Percentiles rank a stretch among this genome's conserved stretches.
These are phyloP conservation scores for Germaria angustata DNA, from an alignment of 2,888 invertebrate species.

Conservation along the genomic window DNA sequence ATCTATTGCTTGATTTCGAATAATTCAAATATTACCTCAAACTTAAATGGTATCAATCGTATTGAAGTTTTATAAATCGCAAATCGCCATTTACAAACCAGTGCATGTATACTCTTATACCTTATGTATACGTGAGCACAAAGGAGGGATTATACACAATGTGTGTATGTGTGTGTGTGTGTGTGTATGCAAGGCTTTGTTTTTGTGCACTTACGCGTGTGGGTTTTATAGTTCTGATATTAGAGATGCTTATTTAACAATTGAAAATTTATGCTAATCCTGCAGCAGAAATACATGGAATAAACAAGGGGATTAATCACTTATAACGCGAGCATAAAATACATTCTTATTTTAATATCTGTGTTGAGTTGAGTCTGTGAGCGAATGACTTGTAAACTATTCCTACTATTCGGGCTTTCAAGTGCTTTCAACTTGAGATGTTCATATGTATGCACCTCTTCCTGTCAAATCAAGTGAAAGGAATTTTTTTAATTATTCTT, in stretches of 20 bases:
- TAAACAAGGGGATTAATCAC: background rate
- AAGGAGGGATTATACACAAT: background rate
- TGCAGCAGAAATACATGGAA: background rate
- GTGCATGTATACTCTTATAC: no score
- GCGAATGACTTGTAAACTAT: background rate
- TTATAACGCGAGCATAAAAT: background rate
- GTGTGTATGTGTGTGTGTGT: background rate
- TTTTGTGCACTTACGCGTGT: background rate
- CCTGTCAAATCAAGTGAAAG: constrained; percentile 25
- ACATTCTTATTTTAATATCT: background rate
- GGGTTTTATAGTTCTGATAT: no score
- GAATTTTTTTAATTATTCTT: background rate
- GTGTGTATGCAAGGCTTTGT: no score
- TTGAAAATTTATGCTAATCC: background rate
- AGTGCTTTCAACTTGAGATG: constrained; percentile 8
- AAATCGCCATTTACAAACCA: no score
- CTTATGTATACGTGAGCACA: background rate
- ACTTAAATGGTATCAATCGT: no score
- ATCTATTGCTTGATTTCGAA: background rate
- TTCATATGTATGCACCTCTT: background rate
- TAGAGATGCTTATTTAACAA: background rate
- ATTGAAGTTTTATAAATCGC: no score
- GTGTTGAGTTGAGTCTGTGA: background rate
- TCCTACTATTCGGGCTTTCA: background rate
- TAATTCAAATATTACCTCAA: constrained; percentile 7